A percentile compares a stretch with the other conserved stretches of the same genome.
Evolutionary conservation across 2,797 vertebrate species (phyloP).

Genomic region (Gallinago stenura): DNA sequence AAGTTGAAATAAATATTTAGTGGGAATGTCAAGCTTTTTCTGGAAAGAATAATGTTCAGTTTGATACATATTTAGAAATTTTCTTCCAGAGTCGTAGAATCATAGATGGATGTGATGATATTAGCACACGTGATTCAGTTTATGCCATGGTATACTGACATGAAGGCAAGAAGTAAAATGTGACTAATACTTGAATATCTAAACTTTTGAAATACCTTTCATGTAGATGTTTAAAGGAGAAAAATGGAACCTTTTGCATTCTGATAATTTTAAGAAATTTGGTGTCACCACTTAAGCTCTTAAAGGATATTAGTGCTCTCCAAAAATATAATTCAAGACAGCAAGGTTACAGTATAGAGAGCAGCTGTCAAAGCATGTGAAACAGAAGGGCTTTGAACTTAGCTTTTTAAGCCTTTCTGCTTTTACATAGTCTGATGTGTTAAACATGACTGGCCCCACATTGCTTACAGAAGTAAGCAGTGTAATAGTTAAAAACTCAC

Average conservation of each 20-base stretch:
- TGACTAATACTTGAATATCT: neutral
- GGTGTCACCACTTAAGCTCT: neutral
- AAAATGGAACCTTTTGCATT: neutral
- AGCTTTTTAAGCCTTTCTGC: neutral
- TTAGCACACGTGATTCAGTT: neutral
- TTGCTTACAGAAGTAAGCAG: neutral
- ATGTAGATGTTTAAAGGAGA: neutral
- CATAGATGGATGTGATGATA: neutral
- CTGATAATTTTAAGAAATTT: neutral
- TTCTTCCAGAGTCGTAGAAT: neutral
- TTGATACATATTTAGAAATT: neutral
- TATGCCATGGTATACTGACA: neutral
- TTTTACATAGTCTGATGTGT: neutral
- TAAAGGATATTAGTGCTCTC: neutral
- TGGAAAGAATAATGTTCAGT: neutral
- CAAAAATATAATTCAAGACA: neutral
- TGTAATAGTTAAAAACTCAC: neutral
- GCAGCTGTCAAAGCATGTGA: neutral
- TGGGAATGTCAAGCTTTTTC: neutral
- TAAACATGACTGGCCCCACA: neutral
- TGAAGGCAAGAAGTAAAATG: neutral
- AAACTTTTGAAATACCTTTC: neutral
- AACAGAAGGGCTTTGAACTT: neutral
- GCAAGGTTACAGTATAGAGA: neutral
- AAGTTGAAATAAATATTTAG: neutral